These are phyloP conservation scores for Acyrthosiphon pisum DNA, from an alignment of 1,140 invertebrate species.

Conservation along the genomic window DNA sequence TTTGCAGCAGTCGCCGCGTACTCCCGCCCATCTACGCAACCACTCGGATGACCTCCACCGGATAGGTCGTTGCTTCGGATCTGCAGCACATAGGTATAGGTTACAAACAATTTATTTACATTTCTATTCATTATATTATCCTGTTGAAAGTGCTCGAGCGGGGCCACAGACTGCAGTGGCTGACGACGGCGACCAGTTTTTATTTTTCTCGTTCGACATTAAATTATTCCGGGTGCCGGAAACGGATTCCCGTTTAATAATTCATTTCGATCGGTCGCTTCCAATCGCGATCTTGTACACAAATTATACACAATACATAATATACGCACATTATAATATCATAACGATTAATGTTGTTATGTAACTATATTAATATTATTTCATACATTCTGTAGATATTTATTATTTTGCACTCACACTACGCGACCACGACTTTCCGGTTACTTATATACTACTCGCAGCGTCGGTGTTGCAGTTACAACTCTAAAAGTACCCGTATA, in stretches of 20 bases:
- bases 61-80: neutral
- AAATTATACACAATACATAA: neutral
- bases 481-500: neutral
- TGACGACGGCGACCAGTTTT: neutral
- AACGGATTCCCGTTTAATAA: neutral
- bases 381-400: neutral
- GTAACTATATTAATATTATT: neutral
- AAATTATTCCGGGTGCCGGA: neutral
- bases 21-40: neutral
- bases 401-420: neutral
- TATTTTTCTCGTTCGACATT: neutral
- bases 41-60: neutral
- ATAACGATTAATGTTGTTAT: neutral
- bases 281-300: neutral
- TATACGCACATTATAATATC: neutral
- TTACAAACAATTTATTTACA: neutral
- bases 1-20: neutral
- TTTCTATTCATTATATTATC: neutral
- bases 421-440: neutral
- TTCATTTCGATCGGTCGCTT: neutral
- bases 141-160: neutral
- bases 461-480: neutral
- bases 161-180: no score
- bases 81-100: neutral
- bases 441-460: no score